These are phyloP conservation scores for Odontamblyopus lacepedii DNA, from an alignment of 2,797 vertebrate species.

Conservation along the genomic window DNA sequence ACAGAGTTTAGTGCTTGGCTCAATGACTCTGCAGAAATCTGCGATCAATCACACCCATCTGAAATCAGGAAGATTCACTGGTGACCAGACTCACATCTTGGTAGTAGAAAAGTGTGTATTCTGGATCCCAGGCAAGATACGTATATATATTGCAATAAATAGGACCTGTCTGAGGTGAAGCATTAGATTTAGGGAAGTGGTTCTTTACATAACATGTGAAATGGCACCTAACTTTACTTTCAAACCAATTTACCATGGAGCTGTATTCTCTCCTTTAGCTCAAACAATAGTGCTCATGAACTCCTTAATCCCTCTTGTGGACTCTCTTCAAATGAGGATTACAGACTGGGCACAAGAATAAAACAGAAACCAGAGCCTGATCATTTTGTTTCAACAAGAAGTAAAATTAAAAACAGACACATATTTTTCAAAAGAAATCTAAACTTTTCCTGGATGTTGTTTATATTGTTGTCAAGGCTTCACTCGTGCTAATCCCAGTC, in stretches of 20 bases:
- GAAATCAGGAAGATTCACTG: no score
- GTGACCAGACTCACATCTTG: no score
- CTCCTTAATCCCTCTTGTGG: slow-evolving; percentile 62
- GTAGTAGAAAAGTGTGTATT: no score
- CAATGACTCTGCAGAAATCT: no score
- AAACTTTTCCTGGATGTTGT: slow-evolving; percentile 67
- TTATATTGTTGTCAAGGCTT: slow-evolving; percentile 76
- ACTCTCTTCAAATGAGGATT: slow-evolving; percentile 72
- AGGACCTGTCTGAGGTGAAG: neutral
- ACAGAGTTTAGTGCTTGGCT: no score
- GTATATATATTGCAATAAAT: no score
- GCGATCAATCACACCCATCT: no score
- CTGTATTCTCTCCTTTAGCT: slow-evolving; percentile 32
- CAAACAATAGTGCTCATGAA: slow-evolving; percentile 51
- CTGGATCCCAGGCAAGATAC: no score
- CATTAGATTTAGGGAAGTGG: neutral
- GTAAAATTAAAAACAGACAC: slow-evolving; percentile 59
- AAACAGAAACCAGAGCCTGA: slow-evolving; percentile 65
- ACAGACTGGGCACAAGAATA: slow-evolving; percentile 48
- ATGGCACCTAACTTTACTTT: slow-evolving; percentile 11
- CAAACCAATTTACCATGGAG: neutral
- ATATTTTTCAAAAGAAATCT: slow-evolving; percentile 65
- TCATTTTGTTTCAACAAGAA: slow-evolving; percentile 65
- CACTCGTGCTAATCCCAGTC: slow-evolving; percentile 72
- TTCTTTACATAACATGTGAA: slow-evolving; percentile 24